Percentiles rank a stretch among this genome's conserved stretches.
These are phyloP conservation scores for Cochlearius cochlearius DNA, from an alignment of 2,113 vertebrate genomes.

Conservation along the genomic window DNA sequence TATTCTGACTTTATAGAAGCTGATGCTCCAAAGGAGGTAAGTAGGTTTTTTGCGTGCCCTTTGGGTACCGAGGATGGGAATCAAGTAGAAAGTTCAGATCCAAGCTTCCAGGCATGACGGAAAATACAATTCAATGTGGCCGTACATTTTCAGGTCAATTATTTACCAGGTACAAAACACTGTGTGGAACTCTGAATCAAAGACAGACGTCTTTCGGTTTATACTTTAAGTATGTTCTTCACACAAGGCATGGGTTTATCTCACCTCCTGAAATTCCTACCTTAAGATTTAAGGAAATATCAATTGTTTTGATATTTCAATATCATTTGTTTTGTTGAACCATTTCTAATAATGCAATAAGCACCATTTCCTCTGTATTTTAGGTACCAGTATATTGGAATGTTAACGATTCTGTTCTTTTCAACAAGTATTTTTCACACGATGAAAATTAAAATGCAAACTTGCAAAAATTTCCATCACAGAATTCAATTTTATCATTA, in stretches of 20 bases:
- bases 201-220: background rate
- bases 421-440: background rate
- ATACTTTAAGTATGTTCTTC: background rate
- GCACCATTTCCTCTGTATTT: background rate
- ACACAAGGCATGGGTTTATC: background rate
- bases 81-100: background rate
- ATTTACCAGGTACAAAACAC: background rate
- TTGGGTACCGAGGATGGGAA: background rate
- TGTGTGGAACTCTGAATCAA: background rate
- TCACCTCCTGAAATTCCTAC: background rate
- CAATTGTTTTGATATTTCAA: too few relatives aligned
- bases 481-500: background rate
- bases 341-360: background rate
- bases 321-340: background rate
- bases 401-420: background rate
- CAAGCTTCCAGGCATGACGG: background rate
- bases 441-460: background rate
- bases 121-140: background rate
- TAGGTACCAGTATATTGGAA: background rate
- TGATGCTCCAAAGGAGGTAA: conserved; percentile 89
- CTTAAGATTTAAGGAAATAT: background rate
- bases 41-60: background rate
- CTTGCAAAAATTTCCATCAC: background rate
- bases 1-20: conserved; percentile 85
- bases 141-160: background rate